phyloP scores from a whole-genome alignment of 2,113 vertebrate species.

The Smithornis capensis region DNA sequence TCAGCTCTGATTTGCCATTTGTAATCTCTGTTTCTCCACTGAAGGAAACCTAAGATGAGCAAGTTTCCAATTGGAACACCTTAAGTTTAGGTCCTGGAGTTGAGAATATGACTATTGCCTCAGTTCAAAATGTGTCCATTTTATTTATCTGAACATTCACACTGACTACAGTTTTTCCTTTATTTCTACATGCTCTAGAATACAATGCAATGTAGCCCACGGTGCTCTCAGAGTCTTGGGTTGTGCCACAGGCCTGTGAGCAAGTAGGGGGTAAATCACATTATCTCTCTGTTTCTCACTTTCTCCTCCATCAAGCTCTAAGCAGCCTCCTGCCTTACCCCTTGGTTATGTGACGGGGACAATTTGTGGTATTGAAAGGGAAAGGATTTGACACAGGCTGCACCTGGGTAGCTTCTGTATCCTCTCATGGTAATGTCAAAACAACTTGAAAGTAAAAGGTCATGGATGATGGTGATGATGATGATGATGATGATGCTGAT shows the following conservation, averaged over 20 bases:
- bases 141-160: neutral
- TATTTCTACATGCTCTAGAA: neutral
- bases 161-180: neutral
- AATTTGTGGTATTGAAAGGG: neutral
- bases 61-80: neutral
- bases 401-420: neutral
- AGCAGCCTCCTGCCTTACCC: neutral
- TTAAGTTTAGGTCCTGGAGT: neutral
- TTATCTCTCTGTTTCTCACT: neutral
- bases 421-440: neutral
- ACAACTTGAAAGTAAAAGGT: neutral
- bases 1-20: neutral
- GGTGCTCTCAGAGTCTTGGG: neutral
- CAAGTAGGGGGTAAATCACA: neutral
- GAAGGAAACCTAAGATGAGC: neutral
- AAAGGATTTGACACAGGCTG: neutral
- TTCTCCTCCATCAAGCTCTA: neutral
- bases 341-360: neutral
- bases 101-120: neutral
- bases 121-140: neutral
- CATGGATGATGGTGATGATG: neutral
- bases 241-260: fast-evolving
- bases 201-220: fast-evolving
- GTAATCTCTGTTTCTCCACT: neutral
- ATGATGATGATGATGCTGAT: neutral